These are phyloP conservation scores for Danio choprae DNA, from an alignment of 2,797 vertebrate species.

Conservation along the genomic window DNA sequence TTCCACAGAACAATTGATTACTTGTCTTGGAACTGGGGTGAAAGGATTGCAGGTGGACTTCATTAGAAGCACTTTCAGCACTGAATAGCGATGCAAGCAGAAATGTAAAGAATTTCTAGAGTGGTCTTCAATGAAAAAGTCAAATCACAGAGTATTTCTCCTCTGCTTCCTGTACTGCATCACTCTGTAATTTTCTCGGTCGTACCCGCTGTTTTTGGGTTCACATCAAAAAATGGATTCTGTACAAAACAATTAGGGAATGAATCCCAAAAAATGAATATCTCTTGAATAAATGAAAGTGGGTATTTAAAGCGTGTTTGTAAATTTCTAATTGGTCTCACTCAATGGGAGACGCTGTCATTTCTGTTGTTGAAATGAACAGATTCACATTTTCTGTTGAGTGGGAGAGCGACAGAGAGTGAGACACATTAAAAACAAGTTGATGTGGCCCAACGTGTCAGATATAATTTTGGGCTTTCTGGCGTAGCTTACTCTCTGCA, in stretches of 20 bases:
- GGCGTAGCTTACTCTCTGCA: conserved; percentile 68
- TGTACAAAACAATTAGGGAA: conserved; percentile 48
- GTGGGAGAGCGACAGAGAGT: conserved; percentile 65
- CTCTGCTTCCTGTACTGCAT: conserved; percentile 63
- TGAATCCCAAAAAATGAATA: conserved; percentile 47
- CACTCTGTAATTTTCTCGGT: conserved; percentile 72
- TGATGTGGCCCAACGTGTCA: conserved; percentile 76
- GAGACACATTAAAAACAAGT: conserved; percentile 62
- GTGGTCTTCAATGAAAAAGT: conserved; percentile 61
- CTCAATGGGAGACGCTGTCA: neutral
- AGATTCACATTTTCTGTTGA: conserved; percentile 12
- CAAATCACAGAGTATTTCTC: conserved; percentile 66
- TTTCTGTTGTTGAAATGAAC: conserved; percentile 2
- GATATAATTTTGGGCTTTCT: conserved; percentile 73
- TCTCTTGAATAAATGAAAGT: conserved; percentile 69
- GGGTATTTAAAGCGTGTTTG: conserved; percentile 72
- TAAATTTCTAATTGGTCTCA: conserved; percentile 62
- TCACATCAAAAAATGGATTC: conserved; percentile 58
- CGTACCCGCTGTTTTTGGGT: conserved; percentile 71
- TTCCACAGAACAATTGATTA: conserved; percentile 71
- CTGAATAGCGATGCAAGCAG: conserved; percentile 71
- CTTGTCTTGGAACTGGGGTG: conserved; percentile 69
- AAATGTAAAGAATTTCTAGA: conserved; percentile 73
- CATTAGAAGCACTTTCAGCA: conserved; percentile 70
- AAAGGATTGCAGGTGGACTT: conserved; percentile 75